Evolutionary conservation across 2,113 vertebrate species (phyloP), one percentile per base, ranked within the genome.

Genomic region (Craseonycteris thonglongyai): DNA sequence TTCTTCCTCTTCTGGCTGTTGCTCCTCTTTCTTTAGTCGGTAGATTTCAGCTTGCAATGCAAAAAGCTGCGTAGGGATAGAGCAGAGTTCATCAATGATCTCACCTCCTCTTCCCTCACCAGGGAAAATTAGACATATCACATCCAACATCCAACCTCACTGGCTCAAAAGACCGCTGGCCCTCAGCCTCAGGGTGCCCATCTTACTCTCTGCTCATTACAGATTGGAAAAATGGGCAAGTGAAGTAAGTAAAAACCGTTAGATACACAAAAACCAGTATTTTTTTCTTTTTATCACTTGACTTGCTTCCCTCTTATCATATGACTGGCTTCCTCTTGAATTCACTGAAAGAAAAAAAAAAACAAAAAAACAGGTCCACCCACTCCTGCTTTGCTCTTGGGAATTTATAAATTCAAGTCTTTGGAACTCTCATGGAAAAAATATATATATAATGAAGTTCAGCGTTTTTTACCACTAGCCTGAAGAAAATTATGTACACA

Each of bases 41-140:
- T 98, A 98, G 5, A 98, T 95, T 76, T 99, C 99, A 0, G 98
- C 99, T 98, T 99, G 99, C 94, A 99, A 97, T 47, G 99, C 99
- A 93, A 99, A 99, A 24, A 99, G 97, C 99, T 99, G 95, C 0
- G 51, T 0, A 45, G 94, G 83, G 68, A 94, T 5, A 56, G n/a
- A 75, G 78, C 12, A 5, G 40, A 89, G 49, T 97, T 24, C 97
- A 83, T 26, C 7, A 3, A 24, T 15, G 56, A 45, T 28, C 33
- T 91, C 45, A 66, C 54, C 63, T 16, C 7, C 28, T 35, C 45
- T 47, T n/a, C 51, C 81, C 72, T 68, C 40, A 0, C 40, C 16
- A 26, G 24, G 16, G 33, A 72, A n/a, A 40, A 63, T 9, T 12
- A 82, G 81, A 66, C 59, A 49, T 3, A 1, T 10, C 79, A 51